Conservation (phyloP, 2,888 invertebrate species). For the Ellobium chinense region DNA sequence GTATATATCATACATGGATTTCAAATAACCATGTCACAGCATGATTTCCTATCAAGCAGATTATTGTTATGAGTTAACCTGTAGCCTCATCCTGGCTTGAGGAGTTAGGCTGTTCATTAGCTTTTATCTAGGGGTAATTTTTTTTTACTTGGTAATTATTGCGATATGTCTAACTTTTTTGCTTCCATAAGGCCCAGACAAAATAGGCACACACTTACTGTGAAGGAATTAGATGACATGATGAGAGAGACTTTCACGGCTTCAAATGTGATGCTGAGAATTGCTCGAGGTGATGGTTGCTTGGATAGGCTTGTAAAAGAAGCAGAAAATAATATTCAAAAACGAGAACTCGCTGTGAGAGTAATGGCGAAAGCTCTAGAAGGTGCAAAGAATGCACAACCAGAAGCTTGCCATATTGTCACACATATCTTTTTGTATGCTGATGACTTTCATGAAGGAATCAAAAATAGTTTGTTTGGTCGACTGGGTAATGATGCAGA, state of each 20-base stretch:
- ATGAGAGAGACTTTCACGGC: neutral
- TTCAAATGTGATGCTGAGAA: slow-evolving; percentile 27
- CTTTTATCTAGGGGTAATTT: too few relatives aligned
- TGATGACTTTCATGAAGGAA: slow-evolving; percentile 14
- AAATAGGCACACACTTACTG: neutral
- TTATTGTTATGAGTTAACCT: too few relatives aligned
- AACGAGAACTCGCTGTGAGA: slow-evolving; percentile 14
- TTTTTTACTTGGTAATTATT: too few relatives aligned
- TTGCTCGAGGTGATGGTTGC: slow-evolving; percentile 30
- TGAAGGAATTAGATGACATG: neutral
- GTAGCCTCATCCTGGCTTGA: too few relatives aligned
- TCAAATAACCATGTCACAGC: too few relatives aligned
- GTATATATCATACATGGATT: too few relatives aligned
- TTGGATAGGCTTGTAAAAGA: slow-evolving; percentile 31
- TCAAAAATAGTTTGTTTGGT: neutral
- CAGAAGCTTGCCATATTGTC: slow-evolving; percentile 31
- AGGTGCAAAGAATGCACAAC: neutral
- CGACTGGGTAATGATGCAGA: neutral
- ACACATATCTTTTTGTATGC: slow-evolving; percentile 20
- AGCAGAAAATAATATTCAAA: neutral
- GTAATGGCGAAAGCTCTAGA: slow-evolving; percentile 30
- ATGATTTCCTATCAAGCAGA: too few relatives aligned
- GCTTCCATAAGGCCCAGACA: too few relatives aligned
- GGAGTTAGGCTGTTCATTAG: too few relatives aligned
- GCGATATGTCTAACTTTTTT: too few relatives aligned